Evolutionary conservation across 92 coral and sea anemone genomes (phyloP).

Genomic region (Galaxea fascicularis): DNA sequence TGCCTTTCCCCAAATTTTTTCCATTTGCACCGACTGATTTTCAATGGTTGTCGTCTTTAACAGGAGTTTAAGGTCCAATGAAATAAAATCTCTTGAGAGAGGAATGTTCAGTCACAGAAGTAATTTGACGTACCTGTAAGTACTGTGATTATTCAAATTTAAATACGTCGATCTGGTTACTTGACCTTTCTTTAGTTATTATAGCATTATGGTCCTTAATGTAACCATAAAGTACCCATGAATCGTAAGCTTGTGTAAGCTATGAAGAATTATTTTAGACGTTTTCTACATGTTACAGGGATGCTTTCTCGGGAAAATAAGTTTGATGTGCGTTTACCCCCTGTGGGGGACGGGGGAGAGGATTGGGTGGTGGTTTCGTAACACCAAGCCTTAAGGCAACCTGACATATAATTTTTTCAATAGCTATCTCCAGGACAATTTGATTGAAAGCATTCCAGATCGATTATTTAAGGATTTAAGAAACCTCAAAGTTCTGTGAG

Average conservation of each 20-base stretch:
- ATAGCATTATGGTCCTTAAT: too few species aligned
- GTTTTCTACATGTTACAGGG: too few species aligned
- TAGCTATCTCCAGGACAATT: constrained; percentile 31
- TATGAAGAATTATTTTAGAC: too few species aligned
- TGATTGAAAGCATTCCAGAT: constrained; percentile 29
- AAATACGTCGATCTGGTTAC: too few species aligned
- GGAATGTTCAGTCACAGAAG: constrained; percentile 29
- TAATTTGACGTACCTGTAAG: constrained; percentile 34
- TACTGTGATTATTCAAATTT: neutral
- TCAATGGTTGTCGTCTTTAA: neutral
- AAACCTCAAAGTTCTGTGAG: constrained; percentile 32
- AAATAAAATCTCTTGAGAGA: constrained; percentile 4
- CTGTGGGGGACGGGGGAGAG: too few species aligned
- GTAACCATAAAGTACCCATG: too few species aligned
- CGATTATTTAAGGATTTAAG: constrained; percentile 10
- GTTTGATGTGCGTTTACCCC: too few species aligned
- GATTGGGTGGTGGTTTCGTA: too few species aligned
- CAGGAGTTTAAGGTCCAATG: constrained; percentile 31
- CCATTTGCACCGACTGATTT: neutral
- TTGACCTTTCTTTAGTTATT: too few species aligned
- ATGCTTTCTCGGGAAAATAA: too few species aligned
- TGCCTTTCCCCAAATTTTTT: too few species aligned
- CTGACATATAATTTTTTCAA: neutral
- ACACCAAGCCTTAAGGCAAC: neutral
- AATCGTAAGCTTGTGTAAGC: too few species aligned